Evolutionary conservation across 2,113 vertebrate genomes (phyloP).

Genomic region (Lasiurus cinereus): DNA sequence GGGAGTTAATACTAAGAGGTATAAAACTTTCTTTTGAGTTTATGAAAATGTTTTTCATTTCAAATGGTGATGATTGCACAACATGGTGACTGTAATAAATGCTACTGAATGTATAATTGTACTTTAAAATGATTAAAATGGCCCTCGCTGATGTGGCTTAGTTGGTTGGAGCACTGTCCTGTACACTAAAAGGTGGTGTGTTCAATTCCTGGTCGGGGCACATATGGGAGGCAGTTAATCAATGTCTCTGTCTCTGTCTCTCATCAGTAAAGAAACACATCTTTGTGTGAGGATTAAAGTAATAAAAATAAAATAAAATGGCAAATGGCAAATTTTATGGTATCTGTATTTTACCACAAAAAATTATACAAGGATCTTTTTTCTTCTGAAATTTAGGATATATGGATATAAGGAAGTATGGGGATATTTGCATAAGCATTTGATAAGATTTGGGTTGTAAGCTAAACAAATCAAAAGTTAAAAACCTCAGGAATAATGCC

Average conservation of each 20-base stretch:
- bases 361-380: neutral
- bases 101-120: neutral
- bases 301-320: neutral
- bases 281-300: neutral
- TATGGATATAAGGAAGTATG: neutral
- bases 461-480: neutral
- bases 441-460: neutral
- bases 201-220: neutral
- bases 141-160: neutral
- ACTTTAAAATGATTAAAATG: slow-evolving; percentile 3
- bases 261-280: neutral
- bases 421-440: neutral
- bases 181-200: no score
- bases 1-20: neutral
- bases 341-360: neutral
- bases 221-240: neutral
- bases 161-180: neutral
- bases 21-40: neutral
- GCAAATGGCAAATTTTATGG: neutral
- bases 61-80: neutral
- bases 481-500: neutral
- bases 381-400: slow-evolving; percentile 12
- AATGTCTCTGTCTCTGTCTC: neutral
- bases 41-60: neutral
- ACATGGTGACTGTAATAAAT: neutral